These are phyloP conservation scores for Alcedo atthis DNA, from an alignment of 2,797 vertebrate species.

Conservation along the genomic window DNA sequence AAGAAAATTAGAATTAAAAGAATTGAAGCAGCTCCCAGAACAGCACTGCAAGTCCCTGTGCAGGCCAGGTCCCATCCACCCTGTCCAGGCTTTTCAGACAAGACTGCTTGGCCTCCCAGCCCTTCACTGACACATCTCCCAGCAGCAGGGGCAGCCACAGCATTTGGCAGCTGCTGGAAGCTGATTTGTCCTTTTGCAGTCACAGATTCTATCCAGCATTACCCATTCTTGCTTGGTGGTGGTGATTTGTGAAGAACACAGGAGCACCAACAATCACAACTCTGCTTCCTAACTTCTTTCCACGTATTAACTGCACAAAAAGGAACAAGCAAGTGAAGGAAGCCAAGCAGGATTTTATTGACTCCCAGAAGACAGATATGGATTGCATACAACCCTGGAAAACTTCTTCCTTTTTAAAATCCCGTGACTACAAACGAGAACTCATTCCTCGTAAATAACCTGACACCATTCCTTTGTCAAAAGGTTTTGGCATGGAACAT, in stretches of 20 bases:
- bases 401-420: conserved; percentile 3
- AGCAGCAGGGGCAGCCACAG: not conserved
- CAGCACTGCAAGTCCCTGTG: not conserved
- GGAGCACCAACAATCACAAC: not conserved
- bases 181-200: not conserved
- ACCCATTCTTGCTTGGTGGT: not conserved
- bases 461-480: not conserved
- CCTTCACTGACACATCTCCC: accelerated
- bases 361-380: not conserved
- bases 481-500: conserved; percentile 39
- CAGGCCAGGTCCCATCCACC: not conserved
- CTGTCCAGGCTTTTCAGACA: not conserved
- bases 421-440: not conserved
- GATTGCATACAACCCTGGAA: conserved; percentile 37
- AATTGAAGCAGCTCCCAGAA: not conserved
- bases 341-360: conserved; percentile 16
- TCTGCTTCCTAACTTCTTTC: not conserved
- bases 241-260: not conserved
- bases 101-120: not conserved
- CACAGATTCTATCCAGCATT: not conserved
- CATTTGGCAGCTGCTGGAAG: not conserved
- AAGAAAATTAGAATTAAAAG: not conserved
- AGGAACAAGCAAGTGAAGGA: not conserved
- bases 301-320: not conserved
- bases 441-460: conserved; percentile 39